Evolutionary conservation across 2,113 vertebrate genomes (phyloP).

Genomic region (Chrysochloris asiatica): DNA sequence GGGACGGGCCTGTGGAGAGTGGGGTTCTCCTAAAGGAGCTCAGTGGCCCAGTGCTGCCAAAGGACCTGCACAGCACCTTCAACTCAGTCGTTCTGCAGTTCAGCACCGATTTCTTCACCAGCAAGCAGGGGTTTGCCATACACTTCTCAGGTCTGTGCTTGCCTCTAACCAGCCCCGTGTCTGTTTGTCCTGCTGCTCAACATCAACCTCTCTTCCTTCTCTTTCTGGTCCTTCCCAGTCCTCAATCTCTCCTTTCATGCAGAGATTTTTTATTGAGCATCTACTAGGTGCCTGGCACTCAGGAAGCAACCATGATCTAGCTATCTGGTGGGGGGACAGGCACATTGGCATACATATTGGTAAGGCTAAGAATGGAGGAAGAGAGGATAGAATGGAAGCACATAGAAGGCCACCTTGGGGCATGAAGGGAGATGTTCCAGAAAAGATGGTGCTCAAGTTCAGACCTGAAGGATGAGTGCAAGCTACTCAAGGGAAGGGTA

Average conservation of each 20-base stretch:
- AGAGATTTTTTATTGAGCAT: not conserved
- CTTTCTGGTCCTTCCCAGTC: not conserved
- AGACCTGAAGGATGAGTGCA: not conserved
- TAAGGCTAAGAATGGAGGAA: not conserved
- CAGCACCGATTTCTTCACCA: conserved; percentile 99
- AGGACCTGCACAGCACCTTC: conserved; percentile 96
- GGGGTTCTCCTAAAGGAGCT: conserved; percentile 94
- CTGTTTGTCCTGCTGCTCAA: accelerated
- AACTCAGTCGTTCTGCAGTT: conserved; percentile 95
- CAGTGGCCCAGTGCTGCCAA: conserved; percentile 90
- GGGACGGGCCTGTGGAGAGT: conserved; percentile 96
- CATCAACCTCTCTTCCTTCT: not conserved
- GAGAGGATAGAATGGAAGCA: not conserved
- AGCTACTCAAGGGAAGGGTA: not conserved
- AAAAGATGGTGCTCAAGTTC: not conserved
- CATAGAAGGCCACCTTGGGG: not conserved
- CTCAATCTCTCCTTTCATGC: not conserved
- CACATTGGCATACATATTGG: not conserved
- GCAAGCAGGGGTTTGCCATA: conserved; percentile 98
- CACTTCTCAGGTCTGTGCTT: conserved; percentile 92
- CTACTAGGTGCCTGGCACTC: not conserved
- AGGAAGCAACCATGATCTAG: not conserved
- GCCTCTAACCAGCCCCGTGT: not conserved
- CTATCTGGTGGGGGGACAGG: not conserved
- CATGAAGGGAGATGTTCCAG: not conserved